These are phyloP conservation scores for Argya squamiceps DNA, from an alignment of 2,797 vertebrate species.

Conservation along the genomic window DNA sequence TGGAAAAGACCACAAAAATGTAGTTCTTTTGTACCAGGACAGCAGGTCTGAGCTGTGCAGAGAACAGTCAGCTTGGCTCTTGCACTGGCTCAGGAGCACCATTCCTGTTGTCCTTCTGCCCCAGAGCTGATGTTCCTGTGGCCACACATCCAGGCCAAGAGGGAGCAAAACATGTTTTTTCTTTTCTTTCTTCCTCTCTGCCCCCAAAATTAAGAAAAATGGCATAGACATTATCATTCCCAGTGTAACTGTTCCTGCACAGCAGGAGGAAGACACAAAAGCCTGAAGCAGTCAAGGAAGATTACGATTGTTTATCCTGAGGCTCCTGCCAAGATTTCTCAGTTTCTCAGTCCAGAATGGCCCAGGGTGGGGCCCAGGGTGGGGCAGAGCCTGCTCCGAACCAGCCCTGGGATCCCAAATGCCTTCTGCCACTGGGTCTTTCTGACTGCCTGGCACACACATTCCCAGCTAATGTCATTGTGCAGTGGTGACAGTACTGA, in stretches of 20 bases:
- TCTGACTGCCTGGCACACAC: background rate
- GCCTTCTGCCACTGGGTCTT: background rate
- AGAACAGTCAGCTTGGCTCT: background rate
- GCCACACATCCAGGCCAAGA: background rate
- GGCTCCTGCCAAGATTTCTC: background rate
- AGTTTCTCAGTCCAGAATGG: background rate
- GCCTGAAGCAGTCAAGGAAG: background rate
- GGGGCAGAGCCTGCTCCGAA: background rate
- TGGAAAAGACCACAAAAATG: background rate
- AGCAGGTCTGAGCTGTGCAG: background rate
- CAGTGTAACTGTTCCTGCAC: background rate
- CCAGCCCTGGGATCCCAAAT: background rate
- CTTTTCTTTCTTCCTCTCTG: background rate
- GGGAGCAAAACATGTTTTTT: constrained; percentile 39
- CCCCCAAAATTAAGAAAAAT: background rate
- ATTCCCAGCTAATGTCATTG: background rate
- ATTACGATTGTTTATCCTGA: background rate
- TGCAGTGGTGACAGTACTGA: background rate
- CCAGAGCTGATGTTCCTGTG: background rate
- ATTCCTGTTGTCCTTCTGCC: background rate
- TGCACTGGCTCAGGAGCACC: background rate
- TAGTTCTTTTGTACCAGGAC: background rate
- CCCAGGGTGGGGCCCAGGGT: background rate
- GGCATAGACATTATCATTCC: background rate
- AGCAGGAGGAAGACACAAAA: background rate